These are phyloP conservation scores for Napeogenes inachia DNA, from an alignment of 2,888 invertebrate species.

Conservation along the genomic window DNA sequence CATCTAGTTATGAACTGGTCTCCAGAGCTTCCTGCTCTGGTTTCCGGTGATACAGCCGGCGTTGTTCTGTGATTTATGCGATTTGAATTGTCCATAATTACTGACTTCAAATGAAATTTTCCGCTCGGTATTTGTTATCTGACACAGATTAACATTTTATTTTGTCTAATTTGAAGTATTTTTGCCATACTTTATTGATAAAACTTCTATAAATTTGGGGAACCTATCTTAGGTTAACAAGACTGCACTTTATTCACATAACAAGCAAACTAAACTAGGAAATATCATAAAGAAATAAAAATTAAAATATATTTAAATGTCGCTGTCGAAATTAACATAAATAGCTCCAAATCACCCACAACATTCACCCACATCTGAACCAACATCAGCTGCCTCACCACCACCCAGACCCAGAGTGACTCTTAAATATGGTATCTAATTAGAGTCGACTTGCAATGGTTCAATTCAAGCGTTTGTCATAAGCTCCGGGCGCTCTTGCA, in stretches of 20 bases:
- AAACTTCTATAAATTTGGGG: too few species aligned
- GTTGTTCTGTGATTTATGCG: constrained; percentile 64
- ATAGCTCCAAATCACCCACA: constrained; percentile 27
- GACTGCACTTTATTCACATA: too few species aligned
- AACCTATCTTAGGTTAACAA: too few species aligned
- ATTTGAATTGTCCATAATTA: constrained; percentile 66
- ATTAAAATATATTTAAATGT: too few species aligned
- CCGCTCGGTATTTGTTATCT: constrained; percentile 30
- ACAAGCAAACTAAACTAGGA: too few species aligned
- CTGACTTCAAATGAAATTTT: constrained; percentile 47
- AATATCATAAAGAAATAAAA: too few species aligned
- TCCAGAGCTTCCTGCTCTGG: constrained; percentile 62
- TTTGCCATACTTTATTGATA: too few species aligned
- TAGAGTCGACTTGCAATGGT: constrained; percentile 67
- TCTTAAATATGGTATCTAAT: constrained; percentile 71
- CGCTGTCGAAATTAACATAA: constrained; percentile 9
- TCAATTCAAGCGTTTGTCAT: constrained; percentile 58
- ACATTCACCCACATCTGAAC: constrained; percentile 40
- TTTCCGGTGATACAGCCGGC: constrained; percentile 67
- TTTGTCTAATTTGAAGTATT: too few species aligned
- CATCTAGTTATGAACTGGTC: constrained; percentile 48
- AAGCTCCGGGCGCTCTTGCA: constrained; percentile 52
- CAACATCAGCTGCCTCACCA: constrained; percentile 51
- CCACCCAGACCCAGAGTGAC: constrained; percentile 57
- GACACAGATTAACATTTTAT: neutral